Base-by-base conservation (phyloP, 2,113 vertebrate species). In the human (Homo sapiens) region DNA sequence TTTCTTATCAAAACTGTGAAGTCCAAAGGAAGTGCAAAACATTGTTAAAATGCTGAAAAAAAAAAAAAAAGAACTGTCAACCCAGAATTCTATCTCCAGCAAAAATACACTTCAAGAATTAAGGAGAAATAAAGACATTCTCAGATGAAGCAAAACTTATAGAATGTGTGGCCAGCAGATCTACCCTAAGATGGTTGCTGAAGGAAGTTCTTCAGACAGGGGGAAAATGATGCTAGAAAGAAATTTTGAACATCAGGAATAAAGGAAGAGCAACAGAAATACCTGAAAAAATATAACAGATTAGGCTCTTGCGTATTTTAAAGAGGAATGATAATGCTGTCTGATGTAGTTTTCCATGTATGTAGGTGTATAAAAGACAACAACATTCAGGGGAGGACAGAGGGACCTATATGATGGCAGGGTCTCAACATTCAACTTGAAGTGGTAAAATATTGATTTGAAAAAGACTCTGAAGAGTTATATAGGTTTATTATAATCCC, bases 81-180 rank as follows among this genome's bases (percentile, higher is more conserved):
- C 17, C 57, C 40, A 91, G 66, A 93, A 95, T 96, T 95, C 85
- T 87, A 91, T 84, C 80, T 93, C 73, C 25, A 68, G 25, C 23
- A 89, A 89, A 97, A 85, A 57, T 64, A 89, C 38, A 52, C 83
- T 89, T 89, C 64, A 72, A 75, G 78, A 93, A 70, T 64, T 66
- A 64, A n/a, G 43, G 38, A 83, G 59, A 95, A 55, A 73, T 43
- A 57, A 89, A 82, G n/a, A 78, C 13, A 72, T 83, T 80, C 66
- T 82, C 93, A 93, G 55, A 52, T 76, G 25, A 96, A 73, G 16
- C 32, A 96, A 92, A 80, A 80, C 64, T 73, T 40, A 79, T 8
- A 18, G 11, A 59, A 48, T 1, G 6, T 78, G 23, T 23, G 81
- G 40, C 30, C 55, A 68, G 32, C 17, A 86, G 38, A 66, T 12